Base-by-base conservation (phyloP, 1,140 invertebrate species). In the Atta texana region DNA sequence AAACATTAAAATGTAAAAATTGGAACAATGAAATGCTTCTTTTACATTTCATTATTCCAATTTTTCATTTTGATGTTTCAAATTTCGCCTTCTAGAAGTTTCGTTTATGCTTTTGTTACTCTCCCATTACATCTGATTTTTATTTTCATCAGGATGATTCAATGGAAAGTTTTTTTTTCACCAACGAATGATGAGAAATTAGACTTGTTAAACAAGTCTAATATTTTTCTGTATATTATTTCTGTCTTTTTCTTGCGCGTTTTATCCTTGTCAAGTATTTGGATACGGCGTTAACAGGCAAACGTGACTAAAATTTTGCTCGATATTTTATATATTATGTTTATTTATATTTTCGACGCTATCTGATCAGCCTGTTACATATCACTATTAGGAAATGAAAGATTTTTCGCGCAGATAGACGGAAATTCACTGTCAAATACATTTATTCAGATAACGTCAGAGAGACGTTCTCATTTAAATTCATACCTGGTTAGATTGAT, bases 401-500 rank as follows among this genome's bases (percentile, higher is more conserved):
- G 55, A 84, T 74, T 75, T 68, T 34, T 59, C 55, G 39, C 16
- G 34, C 68, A 39, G 59, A 24, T 6, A 59, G 24, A 74, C 39
- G 68, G 80, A 84, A 82, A 74, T 74, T 84, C 8, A 8, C 55
- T 75, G 55, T 74, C 63, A n/a, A 10, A 39, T 39, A 39, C 34
- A 0, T n/a, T n/a, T 61, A 24, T 66, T 51, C n/a, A 39, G 8
- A 8, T 4, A 12, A 31, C 59, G 2, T 39, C 3, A n/a, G 53
- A 77, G 39, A 68, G 16, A 74, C 6, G 7, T 34, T 59, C 34
- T 49, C 24, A 39, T 84, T 84, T 84, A 75, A 71, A 57, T 78
- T 68, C 71, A 88, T 92, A 95, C 95, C 95, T 89, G 95, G 57
- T 95, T 93, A 31, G 94, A 93, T 14, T 95, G 93, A 12, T 55